A percentile compares a stretch with the other conserved stretches of the same genome.
These are phyloP conservation scores for Neoaliturus tenellus DNA, from an alignment of 2,888 invertebrate genomes.

Conservation along the genomic window DNA sequence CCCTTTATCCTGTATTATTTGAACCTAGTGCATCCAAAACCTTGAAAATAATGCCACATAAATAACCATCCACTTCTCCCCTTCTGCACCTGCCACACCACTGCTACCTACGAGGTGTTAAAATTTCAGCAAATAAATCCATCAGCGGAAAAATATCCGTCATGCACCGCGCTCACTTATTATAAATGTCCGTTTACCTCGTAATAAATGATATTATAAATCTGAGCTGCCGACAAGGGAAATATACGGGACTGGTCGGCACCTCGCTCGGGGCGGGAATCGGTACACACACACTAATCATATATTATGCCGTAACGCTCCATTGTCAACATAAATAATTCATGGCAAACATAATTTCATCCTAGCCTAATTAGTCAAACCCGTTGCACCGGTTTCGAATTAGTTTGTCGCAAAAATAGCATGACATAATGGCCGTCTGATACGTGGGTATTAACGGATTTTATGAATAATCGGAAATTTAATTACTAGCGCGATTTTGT, in stretches of 20 bases:
- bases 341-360: conserved; percentile 35
- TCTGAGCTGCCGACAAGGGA: conserved; percentile 7
- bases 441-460: not conserved
- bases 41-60: not conserved
- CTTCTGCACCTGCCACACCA: no score
- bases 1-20: no score
- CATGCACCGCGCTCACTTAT: not conserved
- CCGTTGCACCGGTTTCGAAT: not conserved
- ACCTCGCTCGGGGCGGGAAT: not conserved
- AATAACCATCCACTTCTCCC: no score
- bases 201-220: conserved; percentile 24
- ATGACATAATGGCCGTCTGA: not conserved
- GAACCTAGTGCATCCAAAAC: no score
- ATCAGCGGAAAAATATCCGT: conserved; percentile 5
- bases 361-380: not conserved
- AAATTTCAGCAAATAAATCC: conserved; percentile 29
- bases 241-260: conserved; percentile 9
- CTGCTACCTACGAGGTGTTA: not conserved
- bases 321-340: conserved; percentile 45
- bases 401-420: not conserved
- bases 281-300: conserved; percentile 12
- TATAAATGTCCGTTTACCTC: conserved; percentile 20
- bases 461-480: not conserved
- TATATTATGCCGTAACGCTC: conserved; percentile 11
- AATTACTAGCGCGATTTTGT: not conserved